Conservation (phyloP, 2,113 vertebrate species). For the Aspidoscelis tigris region DNA sequence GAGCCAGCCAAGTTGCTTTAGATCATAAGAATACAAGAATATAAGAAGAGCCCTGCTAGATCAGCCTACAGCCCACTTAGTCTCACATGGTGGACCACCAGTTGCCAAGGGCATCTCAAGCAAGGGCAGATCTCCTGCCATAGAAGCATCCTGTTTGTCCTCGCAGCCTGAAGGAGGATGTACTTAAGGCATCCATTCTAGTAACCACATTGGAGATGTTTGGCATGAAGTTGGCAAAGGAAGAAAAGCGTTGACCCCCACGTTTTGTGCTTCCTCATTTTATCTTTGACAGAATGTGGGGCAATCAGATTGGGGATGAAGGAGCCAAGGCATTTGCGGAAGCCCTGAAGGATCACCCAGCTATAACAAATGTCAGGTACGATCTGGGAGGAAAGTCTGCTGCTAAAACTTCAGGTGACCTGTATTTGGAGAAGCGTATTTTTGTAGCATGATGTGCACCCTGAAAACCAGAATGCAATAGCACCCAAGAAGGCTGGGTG, state of each 20-base stretch:
- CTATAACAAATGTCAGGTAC: conserved; percentile 88
- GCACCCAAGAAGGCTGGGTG: too few relatives aligned
- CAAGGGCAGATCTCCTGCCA: too few relatives aligned
- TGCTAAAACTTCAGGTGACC: not conserved
- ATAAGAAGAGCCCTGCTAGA: too few relatives aligned
- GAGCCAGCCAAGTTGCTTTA: too few relatives aligned
- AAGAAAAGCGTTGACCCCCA: not conserved
- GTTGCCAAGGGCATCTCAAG: too few relatives aligned
- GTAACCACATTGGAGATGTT: not conserved
- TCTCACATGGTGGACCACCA: too few relatives aligned
- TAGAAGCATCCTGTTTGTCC: too few relatives aligned
- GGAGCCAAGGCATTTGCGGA: conserved; percentile 91
- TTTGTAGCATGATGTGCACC: not conserved
- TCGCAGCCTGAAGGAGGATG: too few relatives aligned
- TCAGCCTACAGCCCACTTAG: too few relatives aligned
- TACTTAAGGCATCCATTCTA: too few relatives aligned
- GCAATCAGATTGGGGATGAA: conserved; percentile 89
- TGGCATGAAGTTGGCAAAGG: too few relatives aligned
- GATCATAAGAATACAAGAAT: too few relatives aligned
- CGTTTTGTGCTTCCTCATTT: not conserved
- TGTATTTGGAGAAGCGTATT: not conserved
- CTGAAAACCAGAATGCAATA: not conserved
- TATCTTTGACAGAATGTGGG: conserved; percentile 90
- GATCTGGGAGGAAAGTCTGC: accelerated
- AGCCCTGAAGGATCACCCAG: conserved; percentile 86